phyloP scores from a whole-genome alignment of 2,888 invertebrate species.

The Tanytarsus gracilentus region DNA sequence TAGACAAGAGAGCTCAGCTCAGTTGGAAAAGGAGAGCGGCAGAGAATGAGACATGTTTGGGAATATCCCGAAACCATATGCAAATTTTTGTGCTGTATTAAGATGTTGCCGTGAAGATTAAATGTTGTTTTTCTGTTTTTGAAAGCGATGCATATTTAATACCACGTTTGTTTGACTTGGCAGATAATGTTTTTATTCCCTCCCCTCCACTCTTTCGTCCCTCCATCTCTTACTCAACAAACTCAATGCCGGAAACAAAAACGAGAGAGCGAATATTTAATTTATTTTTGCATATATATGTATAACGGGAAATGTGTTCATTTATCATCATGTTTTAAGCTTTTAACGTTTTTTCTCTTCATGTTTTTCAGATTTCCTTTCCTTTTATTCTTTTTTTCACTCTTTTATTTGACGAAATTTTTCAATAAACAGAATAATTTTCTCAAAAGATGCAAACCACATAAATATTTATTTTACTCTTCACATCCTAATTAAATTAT shows the following conservation, averaged over 20 bases:
- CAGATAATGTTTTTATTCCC: conserved; percentile 14
- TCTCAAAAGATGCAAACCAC: no score
- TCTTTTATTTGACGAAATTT: background rate
- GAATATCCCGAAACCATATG: conserved; percentile 16
- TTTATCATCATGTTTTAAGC: conserved; percentile 28
- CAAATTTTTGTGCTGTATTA: conserved; percentile 17
- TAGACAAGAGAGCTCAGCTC: no score
- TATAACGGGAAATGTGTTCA: conserved; percentile 7
- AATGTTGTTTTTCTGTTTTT: conserved; percentile 6
- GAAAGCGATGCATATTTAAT: conserved; percentile 27
- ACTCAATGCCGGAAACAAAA: background rate
- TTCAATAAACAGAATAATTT: no score
- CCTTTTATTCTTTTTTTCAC: background rate
- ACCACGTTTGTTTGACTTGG: conserved; percentile 27
- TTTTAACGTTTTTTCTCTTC: background rate
- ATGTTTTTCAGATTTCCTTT: background rate
- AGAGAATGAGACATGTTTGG: no score
- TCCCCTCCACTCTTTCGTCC: background rate
- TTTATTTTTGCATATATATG: conserved; percentile 18
- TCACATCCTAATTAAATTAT: background rate
- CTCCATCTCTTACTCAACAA: background rate
- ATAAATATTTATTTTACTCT: background rate
- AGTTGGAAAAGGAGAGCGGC: no score
- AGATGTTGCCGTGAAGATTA: conserved; percentile 22
- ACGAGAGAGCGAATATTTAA: conserved; percentile 12